Conservation (phyloP, 2,113 vertebrate genomes). For the Bubo blakistoni region DNA sequence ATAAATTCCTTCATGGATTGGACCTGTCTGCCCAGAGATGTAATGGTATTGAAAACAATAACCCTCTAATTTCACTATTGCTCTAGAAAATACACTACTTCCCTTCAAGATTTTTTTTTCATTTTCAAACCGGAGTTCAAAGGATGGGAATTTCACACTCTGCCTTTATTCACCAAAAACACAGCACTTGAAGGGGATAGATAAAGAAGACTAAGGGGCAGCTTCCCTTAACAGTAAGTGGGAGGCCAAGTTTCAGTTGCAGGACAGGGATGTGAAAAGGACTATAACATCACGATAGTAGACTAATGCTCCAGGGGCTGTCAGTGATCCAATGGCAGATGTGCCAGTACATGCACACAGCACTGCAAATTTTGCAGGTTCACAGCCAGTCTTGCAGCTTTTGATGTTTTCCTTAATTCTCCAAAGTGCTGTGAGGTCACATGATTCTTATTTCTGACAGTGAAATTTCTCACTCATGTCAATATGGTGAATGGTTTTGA, state of each 20-base stretch:
- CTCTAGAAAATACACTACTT: background rate
- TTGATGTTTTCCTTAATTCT: background rate
- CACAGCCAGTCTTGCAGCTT: background rate
- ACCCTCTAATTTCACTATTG: background rate
- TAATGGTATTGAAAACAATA: background rate
- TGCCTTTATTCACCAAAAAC: background rate
- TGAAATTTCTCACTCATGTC: background rate
- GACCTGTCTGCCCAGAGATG: background rate
- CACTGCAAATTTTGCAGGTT: background rate
- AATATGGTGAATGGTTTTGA: background rate
- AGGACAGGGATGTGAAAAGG: background rate
- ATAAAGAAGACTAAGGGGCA: background rate
- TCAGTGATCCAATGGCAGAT: background rate
- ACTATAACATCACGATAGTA: fast-evolving
- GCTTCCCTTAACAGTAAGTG: background rate
- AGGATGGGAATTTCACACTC: background rate
- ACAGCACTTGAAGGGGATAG: background rate
- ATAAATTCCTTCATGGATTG: background rate
- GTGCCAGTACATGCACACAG: background rate
- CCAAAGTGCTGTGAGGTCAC: background rate
- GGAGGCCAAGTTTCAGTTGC: background rate
- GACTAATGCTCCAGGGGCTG: background rate
- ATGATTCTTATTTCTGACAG: background rate
- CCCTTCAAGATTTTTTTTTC: background rate
- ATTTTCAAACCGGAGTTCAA: background rate